Percentiles rank a stretch among this genome's conserved stretches.
Evolutionary conservation across 2,797 vertebrate species (phyloP).

Genomic region (Acanthurus lineatus): DNA sequence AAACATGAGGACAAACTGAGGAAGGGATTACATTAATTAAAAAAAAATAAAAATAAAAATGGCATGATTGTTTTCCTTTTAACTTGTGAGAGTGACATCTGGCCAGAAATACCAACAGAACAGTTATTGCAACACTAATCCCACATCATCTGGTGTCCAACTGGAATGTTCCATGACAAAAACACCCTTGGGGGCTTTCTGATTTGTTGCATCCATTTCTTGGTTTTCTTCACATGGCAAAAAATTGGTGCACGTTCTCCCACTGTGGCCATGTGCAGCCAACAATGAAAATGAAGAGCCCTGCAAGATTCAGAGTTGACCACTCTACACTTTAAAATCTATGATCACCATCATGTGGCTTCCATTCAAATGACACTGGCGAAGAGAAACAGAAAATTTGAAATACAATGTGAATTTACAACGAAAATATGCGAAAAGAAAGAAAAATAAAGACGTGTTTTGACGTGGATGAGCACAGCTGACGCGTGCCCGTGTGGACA

Average conservation of each 20-base stretch:
- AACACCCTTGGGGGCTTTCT: constrained; percentile 1
- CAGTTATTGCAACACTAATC: constrained; percentile 87
- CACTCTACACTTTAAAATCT: constrained; percentile 6
- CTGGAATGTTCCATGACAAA: constrained; percentile 75
- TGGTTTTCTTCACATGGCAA: constrained; percentile 49
- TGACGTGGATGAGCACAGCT: constrained; percentile 58
- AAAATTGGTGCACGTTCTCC: constrained; percentile 1
- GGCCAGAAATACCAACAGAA: constrained; percentile 80
- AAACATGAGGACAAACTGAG: constrained; percentile 80
- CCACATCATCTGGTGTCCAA: constrained; percentile 56
- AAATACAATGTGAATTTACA: constrained; percentile 64
- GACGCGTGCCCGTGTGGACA: constrained; percentile 59
- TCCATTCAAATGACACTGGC: constrained; percentile 43
- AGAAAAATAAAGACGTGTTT: constrained; percentile 1
- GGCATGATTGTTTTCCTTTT: constrained; percentile 93
- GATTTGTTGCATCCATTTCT: constrained; percentile 56
- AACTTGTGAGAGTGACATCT: constrained; percentile 54
- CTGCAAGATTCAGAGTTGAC: constrained; percentile 30
- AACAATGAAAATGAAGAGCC: constrained; percentile 10
- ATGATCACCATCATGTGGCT: constrained; percentile 18
- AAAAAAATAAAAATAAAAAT: constrained; percentile 91
- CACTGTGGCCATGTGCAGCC: background rate
- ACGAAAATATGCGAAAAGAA: constrained; percentile 31
- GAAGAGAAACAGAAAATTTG: constrained; percentile 28
- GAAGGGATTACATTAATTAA: constrained; percentile 94